Evolutionary conservation across 2,888 invertebrate species (phyloP), one percentile per base, ranked within the genome.

Genomic region (Eupeodes luniger): DNA sequence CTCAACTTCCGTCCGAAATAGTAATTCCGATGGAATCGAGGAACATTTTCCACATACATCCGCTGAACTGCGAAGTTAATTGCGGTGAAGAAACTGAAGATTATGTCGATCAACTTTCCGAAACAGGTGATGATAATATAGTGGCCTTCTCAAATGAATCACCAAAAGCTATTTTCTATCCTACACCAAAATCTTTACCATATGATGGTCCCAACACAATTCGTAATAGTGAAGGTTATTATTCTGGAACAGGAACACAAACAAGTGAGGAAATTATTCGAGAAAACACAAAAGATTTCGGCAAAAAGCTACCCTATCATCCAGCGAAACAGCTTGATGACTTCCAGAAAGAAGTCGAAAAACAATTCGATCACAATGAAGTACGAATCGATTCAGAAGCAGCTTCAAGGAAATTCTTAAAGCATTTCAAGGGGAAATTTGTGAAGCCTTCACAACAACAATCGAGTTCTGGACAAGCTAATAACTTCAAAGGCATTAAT

Each of bases 81-180:
- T 94, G 95, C 4, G 94, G 94, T 59, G 94, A 49, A n/a, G 72
- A 59, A n/a, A 3, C 93, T 5, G 57, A 72, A 11, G 94, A 95
- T 0, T 94, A 94, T 75, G 91, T 94, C 81, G 93, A 93, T 80
- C 91, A 94, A 49, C 94, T 94, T 2, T 76, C 92, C 16, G 92
- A 93, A 1, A 91, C 91, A 6, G 94, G 94, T 82, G 93, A 95
- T 91, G 93, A 93, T 57, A 93, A 94, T 94, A 77, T 92, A 93
- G 89, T 94, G 91, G 90, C 94, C 91, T 77, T 94, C 91, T 91
- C 94, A 89, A 91, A 92, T 79, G 86, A 91, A 90, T 53, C 92
- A 91, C 12, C 70, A 49, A 5, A 6, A 16, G 47, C 59, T n/a
- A n/a, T 72, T 7, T 72, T 72, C 16, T 72, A 72, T 19, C 70